Conservation (phyloP, 2,113 vertebrate genomes). For the Thunnus thynnus region DNA sequence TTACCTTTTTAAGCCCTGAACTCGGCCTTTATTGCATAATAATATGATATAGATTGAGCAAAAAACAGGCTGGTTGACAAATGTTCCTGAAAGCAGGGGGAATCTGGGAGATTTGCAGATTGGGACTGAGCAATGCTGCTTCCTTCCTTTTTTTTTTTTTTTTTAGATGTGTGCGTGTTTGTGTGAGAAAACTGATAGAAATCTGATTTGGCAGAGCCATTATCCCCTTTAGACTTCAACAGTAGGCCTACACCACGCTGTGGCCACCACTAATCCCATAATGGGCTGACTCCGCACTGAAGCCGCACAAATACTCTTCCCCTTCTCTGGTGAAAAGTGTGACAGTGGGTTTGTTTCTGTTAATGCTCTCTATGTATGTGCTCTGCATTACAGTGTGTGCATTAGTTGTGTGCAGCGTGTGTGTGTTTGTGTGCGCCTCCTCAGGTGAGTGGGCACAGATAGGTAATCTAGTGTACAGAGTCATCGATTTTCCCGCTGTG, state of each 20-base stretch:
- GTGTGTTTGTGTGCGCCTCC: conserved; percentile 18
- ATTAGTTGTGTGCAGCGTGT: conserved; percentile 34
- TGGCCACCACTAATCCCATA: conserved; percentile 76
- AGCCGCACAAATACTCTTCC: conserved; percentile 65
- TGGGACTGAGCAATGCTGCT: conserved; percentile 47
- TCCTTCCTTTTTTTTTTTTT: neutral
- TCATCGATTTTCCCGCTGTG: conserved; percentile 77
- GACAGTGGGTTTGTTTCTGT: conserved; percentile 59
- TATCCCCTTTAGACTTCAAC: conserved; percentile 72
- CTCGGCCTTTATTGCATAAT: conserved; percentile 43
- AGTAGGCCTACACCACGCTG: conserved; percentile 53
- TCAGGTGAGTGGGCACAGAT: conserved; percentile 78
- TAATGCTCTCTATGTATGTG: conserved; percentile 51
- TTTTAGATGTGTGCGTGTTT: conserved; percentile 50
- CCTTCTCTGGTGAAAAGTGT: conserved; percentile 59
- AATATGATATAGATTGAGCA: conserved; percentile 21
- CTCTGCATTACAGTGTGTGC: conserved; percentile 45
- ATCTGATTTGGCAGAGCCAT: conserved; percentile 73
- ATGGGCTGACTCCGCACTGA: conserved; percentile 75
- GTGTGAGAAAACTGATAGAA: conserved; percentile 70
- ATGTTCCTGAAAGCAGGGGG: conserved; percentile 33
- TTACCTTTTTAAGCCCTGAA: conserved; percentile 39
- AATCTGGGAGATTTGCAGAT: conserved; percentile 53
- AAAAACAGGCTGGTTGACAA: conserved; percentile 16
- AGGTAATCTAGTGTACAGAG: conserved; percentile 81